phyloP scores from a whole-genome alignment of 2,888 invertebrate genomes.

The Tetragnatha montana region DNA sequence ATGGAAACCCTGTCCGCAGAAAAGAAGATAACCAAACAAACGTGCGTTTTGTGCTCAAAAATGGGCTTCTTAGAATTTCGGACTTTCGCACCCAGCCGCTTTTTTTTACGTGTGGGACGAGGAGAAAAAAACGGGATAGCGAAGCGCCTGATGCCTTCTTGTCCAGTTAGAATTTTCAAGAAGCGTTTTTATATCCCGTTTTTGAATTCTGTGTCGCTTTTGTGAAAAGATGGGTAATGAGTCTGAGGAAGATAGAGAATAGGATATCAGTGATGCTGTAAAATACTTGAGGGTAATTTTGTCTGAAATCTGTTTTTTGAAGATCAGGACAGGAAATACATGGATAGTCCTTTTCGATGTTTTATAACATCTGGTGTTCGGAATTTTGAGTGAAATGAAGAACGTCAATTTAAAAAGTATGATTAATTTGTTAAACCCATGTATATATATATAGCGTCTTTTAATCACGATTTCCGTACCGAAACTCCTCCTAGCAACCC shows the following conservation, averaged over 20 bases:
- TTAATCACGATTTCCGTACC: too few relatives aligned
- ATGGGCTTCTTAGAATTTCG: conserved; percentile 55
- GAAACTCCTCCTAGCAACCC: too few relatives aligned
- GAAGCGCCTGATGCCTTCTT: conserved; percentile 27
- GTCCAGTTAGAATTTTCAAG: background rate
- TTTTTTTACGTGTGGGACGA: conserved; percentile 20
- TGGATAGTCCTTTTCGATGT: too few relatives aligned
- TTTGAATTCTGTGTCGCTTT: background rate
- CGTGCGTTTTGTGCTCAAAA: conserved; percentile 56
- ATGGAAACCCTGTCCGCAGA: conserved; percentile 3
- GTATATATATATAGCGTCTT: too few relatives aligned
- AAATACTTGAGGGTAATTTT: too few relatives aligned
- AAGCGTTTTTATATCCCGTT: background rate
- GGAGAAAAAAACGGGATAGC: background rate
- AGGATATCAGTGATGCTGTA: too few relatives aligned
- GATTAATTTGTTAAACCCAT: too few relatives aligned
- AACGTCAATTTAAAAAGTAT: too few relatives aligned
- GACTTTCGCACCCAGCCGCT: conserved; percentile 16
- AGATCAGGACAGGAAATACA: too few relatives aligned
- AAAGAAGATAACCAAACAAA: conserved; percentile 63
- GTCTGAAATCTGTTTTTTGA: too few relatives aligned
- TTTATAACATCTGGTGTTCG: too few relatives aligned
- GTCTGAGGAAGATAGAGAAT: background rate
- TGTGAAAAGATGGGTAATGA: background rate
- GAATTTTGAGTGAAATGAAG: too few relatives aligned